Conservation (phyloP, 2,797 vertebrate species). For the Botia almorhae region DNA sequence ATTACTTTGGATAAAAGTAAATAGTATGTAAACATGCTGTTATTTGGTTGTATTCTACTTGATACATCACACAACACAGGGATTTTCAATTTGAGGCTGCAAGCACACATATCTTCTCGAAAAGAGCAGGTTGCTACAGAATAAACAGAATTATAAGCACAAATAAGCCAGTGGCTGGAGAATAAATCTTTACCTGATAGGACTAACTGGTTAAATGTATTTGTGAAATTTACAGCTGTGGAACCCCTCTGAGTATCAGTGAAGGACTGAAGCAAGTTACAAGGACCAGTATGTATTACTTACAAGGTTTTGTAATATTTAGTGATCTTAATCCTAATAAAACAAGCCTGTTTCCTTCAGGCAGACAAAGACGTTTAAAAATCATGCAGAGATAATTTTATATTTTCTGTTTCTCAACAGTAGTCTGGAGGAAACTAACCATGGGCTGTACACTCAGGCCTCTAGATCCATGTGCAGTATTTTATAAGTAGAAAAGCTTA, state of each 20-base stretch:
- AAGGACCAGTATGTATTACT: constrained; percentile 52
- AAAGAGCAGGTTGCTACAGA: constrained; percentile 5
- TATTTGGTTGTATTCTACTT: not conserved
- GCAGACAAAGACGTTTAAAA: constrained; percentile 26
- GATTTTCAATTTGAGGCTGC: not conserved
- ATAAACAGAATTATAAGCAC: constrained; percentile 47
- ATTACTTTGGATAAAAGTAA: not conserved
- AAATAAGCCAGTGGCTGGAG: constrained; percentile 43
- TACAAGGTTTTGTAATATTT: constrained; percentile 43
- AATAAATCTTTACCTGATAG: constrained; percentile 59
- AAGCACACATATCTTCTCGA: constrained; percentile 3
- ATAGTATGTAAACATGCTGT: not conserved
- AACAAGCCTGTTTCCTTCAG: constrained; percentile 35
- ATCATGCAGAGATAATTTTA: constrained; percentile 29
- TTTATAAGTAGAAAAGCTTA: constrained; percentile 3
- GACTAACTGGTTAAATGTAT: constrained; percentile 59
- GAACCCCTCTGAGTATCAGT: constrained; percentile 45
- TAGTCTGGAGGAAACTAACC: constrained; percentile 21
- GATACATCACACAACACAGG: not conserved
- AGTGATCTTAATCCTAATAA: constrained; percentile 55
- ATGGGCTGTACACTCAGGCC: not conserved
- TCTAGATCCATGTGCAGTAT: constrained; percentile 6
- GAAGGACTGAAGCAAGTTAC: constrained; percentile 47
- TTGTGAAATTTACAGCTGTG: constrained; percentile 54
- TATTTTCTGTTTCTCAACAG: constrained; percentile 2